Base-by-base conservation (phyloP, 2,888 invertebrate genomes). In the Pseudolycoriella hygida region DNA sequence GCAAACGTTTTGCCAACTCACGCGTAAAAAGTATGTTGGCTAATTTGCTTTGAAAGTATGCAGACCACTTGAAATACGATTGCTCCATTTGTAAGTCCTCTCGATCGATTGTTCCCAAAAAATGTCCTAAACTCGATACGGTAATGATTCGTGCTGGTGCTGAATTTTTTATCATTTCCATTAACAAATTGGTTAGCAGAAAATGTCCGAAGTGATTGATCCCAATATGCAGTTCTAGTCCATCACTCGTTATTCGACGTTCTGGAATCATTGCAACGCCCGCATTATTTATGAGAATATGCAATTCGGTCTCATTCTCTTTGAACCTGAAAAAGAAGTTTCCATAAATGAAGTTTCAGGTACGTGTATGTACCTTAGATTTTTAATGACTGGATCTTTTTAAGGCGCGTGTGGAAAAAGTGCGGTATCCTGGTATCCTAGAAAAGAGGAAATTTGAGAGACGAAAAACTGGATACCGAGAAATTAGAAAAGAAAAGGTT, bases 11-110 rank as follows among this genome's bases (percentile, higher is more conserved):
- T 1, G 77, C 72, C 30, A 88, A 63, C 58, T 80, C 79, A 50
- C 67, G 71, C 0, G 80, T 72, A 56, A 87, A 87, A 20, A 88
- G 57, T 17, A 87, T 57, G 60, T 85, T 86, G 0, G 85, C 84
- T 42, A 84, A 62, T 68, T 88, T 87, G 59, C 85, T 86, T 58
- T 80, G 80, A 42, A 65, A 67, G 55, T 87, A 88, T 0, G 82
- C 83, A 41, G 51, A 54, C 1, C 55, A 55, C 14, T 53, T 54
- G 19, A 68, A 68, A 1, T 71, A 58, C 0, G 77, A 61, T 51
- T 67, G 74, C 52, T 88, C 76, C 53, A 73, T 78, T 59, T 87
- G 84, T 30, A 84, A 60, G 58, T 85, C 83, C 1, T 76, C 73
- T 1, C 55, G 50, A 46, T 60, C 60, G 6, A 73, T 57, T 51